phyloP scores from a whole-genome alignment of 2,888 invertebrate species.

The Nemotelus pantherinus region DNA sequence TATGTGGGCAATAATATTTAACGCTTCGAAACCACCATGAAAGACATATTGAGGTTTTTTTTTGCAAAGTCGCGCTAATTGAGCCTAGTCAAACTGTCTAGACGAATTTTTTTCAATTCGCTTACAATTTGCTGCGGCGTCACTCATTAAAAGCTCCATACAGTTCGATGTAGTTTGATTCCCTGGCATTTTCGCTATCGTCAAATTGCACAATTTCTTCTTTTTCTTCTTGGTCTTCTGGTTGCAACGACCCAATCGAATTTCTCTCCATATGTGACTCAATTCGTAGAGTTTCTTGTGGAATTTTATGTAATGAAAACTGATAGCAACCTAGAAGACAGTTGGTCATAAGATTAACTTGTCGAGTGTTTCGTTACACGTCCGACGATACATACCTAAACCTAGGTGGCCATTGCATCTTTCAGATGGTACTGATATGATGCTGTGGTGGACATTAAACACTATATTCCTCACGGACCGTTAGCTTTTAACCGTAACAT shows the following conservation, averaged over 20 bases:
- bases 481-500: slow-evolving; percentile 10
- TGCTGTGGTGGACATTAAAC: background rate
- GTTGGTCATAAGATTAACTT: slow-evolving; percentile 9
- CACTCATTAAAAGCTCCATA: background rate
- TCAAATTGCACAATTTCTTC: slow-evolving; percentile 12
- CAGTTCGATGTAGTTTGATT: too few relatives aligned
- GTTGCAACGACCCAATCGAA: background rate
- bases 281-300: background rate
- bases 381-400: background rate
- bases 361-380: slow-evolving; percentile 16
- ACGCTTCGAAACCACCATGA: too few relatives aligned
- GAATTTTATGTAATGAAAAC: slow-evolving; percentile 8
- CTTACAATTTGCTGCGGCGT: background rate
- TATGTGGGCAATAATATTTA: too few relatives aligned
- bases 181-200: background rate
- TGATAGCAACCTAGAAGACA: slow-evolving; percentile 1
- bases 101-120: background rate
- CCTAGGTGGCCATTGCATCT: slow-evolving; percentile 6
- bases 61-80: too few relatives aligned
- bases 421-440: background rate
- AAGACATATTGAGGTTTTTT: too few relatives aligned
- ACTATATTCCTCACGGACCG: background rate
- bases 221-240: background rate
- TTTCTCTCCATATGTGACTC: slow-evolving; percentile 15
- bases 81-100: background rate